Conservation (phyloP, 2,888 invertebrate genomes). For the Drosophila diplacantha region DNA sequence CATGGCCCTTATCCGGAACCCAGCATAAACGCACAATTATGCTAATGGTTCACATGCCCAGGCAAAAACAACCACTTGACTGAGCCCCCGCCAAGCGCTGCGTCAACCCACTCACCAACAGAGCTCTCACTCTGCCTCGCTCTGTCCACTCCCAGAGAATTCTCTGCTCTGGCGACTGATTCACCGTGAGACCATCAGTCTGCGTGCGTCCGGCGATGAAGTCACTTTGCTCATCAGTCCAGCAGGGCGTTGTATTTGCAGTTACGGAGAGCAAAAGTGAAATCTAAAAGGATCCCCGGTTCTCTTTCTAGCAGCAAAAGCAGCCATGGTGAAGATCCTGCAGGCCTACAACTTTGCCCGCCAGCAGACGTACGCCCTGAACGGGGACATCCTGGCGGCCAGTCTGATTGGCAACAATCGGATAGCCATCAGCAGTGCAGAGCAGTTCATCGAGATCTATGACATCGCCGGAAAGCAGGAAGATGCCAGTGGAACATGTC, state of each 20-base stretch:
- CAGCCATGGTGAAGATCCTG: constrained; percentile 75
- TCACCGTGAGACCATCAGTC: constrained; percentile 40
- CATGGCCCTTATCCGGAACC: constrained; percentile 13
- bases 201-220: constrained; percentile 54
- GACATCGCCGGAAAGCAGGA: constrained; percentile 69
- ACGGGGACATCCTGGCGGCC: constrained; percentile 75
- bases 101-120: constrained; percentile 36
- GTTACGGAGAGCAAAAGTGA: constrained; percentile 17
- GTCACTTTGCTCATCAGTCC: constrained; percentile 44
- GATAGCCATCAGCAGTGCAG: constrained; percentile 76
- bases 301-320: constrained; percentile 31
- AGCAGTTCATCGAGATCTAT: constrained; percentile 77
- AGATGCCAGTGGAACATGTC: constrained; percentile 20
- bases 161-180: constrained; percentile 25
- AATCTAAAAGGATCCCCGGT: neutral
- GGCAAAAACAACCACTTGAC: constrained; percentile 37
- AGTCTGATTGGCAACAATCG: constrained; percentile 74
- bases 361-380: constrained; percentile 76
- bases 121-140: constrained; percentile 25
- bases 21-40: constrained; percentile 54
- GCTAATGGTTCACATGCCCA: constrained; percentile 3
- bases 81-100: constrained; percentile 20
- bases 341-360: constrained; percentile 77
- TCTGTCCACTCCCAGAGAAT: constrained; percentile 15
- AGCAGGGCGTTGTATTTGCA: constrained; percentile 55